Base-by-base conservation (phyloP, 2,113 vertebrate species). In the Elaphurus davidianus region DNA sequence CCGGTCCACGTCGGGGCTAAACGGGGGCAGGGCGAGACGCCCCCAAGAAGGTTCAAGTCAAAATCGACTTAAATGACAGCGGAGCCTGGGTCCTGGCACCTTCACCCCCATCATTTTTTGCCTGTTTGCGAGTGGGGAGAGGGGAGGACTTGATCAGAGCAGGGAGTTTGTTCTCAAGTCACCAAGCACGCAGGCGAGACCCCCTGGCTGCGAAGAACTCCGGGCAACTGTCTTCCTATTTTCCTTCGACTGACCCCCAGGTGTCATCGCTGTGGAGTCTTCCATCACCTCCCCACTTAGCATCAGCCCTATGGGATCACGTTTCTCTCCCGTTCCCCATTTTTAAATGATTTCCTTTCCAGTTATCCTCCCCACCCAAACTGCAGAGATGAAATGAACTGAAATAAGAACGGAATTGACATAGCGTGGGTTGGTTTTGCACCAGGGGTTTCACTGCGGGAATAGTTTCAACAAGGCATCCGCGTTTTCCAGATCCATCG, bases 381-480 rank as follows among this genome's bases (percentile, higher is more conserved):
- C 74, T 13, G 60, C 90, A 23, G 90, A 71, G 67, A 60, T 30
- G 81, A 87, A 57, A 81, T 11, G 30, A 87, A 36, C 40, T 55
- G 60, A 92, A 92, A 57, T n/a, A 25, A 86, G 60, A 78, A n/a
- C 0, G 10, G 71, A 76, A 90, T 59, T 78, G 95, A 71, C 88
- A 84, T n/a, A 11, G n/a, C 67, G 43, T 57, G 67, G 43, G 13
- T 43, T 87, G 33, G 33, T 74, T 82, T 90, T 64, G 52, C 83
- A 36, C 40, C 97, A 4, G 91, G 94, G 94, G 95, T 12, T 62
- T 96, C 98, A 15, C 84, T 28, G 89, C 94, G 27, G 13, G 85
- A 57, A 52, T 47, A 40, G 84, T 64, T 86, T 45, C 87, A 45
- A 78, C 98, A 91, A 93, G 89, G 90, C 87, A 95, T 84, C 84